A percentile compares a stretch with the other conserved stretches of the same genome.
These are phyloP conservation scores for Stenolophus ochropezus DNA, from an alignment of 2,888 invertebrate genomes.

Conservation along the genomic window DNA sequence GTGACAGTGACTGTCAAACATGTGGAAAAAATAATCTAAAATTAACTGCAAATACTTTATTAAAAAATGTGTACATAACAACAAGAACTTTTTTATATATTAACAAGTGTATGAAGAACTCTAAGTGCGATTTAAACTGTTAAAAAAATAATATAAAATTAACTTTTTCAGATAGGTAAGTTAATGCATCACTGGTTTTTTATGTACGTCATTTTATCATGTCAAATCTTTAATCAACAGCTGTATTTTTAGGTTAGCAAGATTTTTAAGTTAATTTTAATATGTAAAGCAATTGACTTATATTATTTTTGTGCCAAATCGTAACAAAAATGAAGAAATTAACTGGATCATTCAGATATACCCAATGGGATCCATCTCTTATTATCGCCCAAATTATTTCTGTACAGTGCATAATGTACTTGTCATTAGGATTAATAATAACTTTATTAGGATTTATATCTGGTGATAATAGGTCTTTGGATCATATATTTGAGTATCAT, in stretches of 20 bases:
- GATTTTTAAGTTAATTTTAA: constrained; percentile 13
- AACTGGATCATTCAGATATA: constrained; percentile 92
- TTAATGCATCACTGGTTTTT: constrained; percentile 3
- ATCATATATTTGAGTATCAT: constrained; percentile 93
- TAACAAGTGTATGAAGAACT: not conserved
- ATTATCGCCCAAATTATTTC: constrained; percentile 94
- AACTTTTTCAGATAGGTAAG: not conserved
- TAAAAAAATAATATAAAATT: not conserved
- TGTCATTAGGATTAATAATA: constrained; percentile 85
- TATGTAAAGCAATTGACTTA: constrained; percentile 37
- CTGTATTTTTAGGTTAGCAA: constrained; percentile 51
- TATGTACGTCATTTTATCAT: constrained; percentile 20
- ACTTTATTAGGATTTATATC: constrained; percentile 86
- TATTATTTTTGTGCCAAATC: constrained; percentile 53
- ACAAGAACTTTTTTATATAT: not conserved
- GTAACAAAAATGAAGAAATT: constrained; percentile 79
- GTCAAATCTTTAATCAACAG: constrained; percentile 35
- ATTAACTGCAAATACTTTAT: not conserved
- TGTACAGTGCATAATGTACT: constrained; percentile 91
- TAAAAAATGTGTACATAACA: not conserved
- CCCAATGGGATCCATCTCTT: constrained; percentile 97
- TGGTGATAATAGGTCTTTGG: constrained; percentile 87
- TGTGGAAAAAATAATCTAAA: no score
- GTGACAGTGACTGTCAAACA: not conserved
- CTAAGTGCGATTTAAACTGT: not conserved